These are phyloP conservation scores for Drosophila pachea DNA, from an alignment of 1,140 invertebrate species.

Conservation along the genomic window DNA sequence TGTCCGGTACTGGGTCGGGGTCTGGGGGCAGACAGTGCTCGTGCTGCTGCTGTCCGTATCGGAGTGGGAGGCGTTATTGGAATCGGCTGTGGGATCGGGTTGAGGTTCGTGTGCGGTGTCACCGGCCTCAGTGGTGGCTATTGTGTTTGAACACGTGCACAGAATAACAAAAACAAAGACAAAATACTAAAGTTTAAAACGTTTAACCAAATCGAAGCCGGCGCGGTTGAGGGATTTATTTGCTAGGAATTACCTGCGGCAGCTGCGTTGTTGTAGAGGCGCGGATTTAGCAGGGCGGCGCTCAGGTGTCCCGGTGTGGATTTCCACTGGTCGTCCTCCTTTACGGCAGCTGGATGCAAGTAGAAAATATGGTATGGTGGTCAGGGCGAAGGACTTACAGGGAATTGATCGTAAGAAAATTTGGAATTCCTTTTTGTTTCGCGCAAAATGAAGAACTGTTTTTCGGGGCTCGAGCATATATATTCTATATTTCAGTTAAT, in stretches of 20 bases:
- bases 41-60: conserved; percentile 49
- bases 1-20: too few relatives aligned
- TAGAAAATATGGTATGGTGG: conserved; percentile 40
- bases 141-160: conserved; percentile 73
- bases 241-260: conserved; percentile 60
- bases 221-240: neutral
- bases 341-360: conserved; percentile 9
- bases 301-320: conserved; percentile 51
- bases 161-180: conserved; percentile 75
- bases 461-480: conserved; percentile 16
- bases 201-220: conserved; percentile 45
- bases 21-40: conserved; percentile 20
- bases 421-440: conserved; percentile 26
- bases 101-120: conserved; percentile 14
- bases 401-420: conserved; percentile 13
- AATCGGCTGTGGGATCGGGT: conserved; percentile 23
- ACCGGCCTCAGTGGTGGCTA: conserved; percentile 46
- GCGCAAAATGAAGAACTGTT: conserved; percentile 9
- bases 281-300: conserved; percentile 40
- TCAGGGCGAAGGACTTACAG: conserved; percentile 29
- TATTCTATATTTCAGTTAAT: conserved; percentile 30
- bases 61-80: conserved; percentile 25
- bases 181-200: conserved; percentile 75
- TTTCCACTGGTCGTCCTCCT: conserved; percentile 48
- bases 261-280: conserved; percentile 43